A percentile compares a stretch with the other conserved stretches of the same genome.
Evolutionary conservation across 1,140 invertebrate genomes (phyloP).

Genomic region (Subanguina moxae): DNA sequence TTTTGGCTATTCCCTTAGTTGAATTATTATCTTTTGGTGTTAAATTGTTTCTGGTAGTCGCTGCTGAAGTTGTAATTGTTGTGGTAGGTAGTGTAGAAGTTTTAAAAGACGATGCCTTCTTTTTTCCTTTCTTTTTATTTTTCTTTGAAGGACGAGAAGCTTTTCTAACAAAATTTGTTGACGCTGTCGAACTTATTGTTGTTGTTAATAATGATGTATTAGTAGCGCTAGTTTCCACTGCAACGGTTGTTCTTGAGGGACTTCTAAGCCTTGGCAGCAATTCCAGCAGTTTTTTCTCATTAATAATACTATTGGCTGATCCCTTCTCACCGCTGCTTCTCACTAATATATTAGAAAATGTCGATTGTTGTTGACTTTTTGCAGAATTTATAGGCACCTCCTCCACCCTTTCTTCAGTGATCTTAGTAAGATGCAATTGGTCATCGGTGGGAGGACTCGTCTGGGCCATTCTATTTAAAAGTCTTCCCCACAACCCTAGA

Average conservation of each 20-base stretch:
- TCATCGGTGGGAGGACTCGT: conserved; percentile 29
- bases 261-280: conserved; percentile 23
- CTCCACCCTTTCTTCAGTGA: not conserved
- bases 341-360: not conserved
- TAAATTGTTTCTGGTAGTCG: not conserved
- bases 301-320: conserved; percentile 24
- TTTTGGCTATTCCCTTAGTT: not conserved
- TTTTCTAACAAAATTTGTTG: too few species aligned
- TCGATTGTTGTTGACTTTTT: not conserved
- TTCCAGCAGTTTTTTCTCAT: conserved; percentile 19
- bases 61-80: not conserved
- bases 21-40: not conserved
- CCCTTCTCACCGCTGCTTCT: not conserved
- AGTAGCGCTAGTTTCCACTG: not conserved
- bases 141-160: too few species aligned
- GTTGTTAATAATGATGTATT: conserved; percentile 21
- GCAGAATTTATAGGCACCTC: not conserved
- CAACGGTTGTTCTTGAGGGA: conserved; percentile 22
- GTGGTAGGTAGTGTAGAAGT: not conserved
- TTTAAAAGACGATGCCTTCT: not conserved
- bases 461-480: conserved; percentile 33
- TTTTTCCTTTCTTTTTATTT: conserved; percentile 1
- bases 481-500: conserved; percentile 24
- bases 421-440: conserved; percentile 23
- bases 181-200: conserved; percentile 10